These are phyloP conservation scores for Agraylea sexmaculata DNA, from an alignment of 1,140 invertebrate genomes.

Conservation along the genomic window DNA sequence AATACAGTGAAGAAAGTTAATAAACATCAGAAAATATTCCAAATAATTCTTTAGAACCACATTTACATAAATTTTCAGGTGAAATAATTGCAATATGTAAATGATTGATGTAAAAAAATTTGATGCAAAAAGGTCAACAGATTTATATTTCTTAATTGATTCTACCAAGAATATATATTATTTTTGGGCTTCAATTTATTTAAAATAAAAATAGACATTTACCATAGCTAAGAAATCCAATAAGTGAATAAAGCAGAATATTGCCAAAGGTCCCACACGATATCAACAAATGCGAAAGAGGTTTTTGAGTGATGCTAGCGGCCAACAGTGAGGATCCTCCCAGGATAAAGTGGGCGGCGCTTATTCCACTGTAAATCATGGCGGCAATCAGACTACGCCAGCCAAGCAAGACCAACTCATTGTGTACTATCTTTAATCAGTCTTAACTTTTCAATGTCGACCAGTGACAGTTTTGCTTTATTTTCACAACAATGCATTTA, in stretches of 20 bases:
- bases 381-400: too few relatives aligned
- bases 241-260: slow-evolving; percentile 17
- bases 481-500: too few relatives aligned
- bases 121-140: neutral
- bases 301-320: slow-evolving; percentile 17
- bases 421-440: too few relatives aligned
- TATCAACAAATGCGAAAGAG: slow-evolving; percentile 11
- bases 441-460: too few relatives aligned
- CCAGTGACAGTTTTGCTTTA: too few relatives aligned
- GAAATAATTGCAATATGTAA: neutral
- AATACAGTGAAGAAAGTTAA: neutral
- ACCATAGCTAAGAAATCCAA: slow-evolving; percentile 19
- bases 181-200: neutral
- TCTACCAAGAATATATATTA: slow-evolving; percentile 1
- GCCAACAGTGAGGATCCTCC: slow-evolving; percentile 15
- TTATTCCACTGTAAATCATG: too few relatives aligned
- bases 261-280: slow-evolving; percentile 18
- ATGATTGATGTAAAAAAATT: neutral
- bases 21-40: neutral
- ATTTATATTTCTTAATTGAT: neutral
- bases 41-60: neutral
- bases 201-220: slow-evolving; percentile 7
- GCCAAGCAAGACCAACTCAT: too few relatives aligned
- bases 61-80: neutral
- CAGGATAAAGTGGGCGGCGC: slow-evolving; percentile 12